Evolutionary conservation across 2,888 invertebrate species (phyloP).

Genomic region (Pyrocoelia pectoralis): DNA sequence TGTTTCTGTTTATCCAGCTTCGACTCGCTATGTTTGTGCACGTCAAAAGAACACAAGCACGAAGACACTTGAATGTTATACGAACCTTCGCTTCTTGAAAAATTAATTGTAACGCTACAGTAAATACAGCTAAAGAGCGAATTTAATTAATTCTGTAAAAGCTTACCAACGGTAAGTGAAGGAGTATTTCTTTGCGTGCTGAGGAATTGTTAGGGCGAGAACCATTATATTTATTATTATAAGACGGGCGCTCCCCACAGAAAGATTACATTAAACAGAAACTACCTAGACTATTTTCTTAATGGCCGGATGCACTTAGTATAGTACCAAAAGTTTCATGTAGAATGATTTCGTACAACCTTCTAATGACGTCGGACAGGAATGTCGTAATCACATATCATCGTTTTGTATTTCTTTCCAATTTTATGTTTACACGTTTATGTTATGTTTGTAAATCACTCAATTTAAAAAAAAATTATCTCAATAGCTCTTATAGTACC

Average conservation of each 20-base stretch:
- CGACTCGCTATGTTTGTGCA: slow-evolving; percentile 44
- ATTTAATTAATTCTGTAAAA: slow-evolving; percentile 23
- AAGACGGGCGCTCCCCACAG: slow-evolving; percentile 24
- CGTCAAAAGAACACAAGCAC: slow-evolving; percentile 51
- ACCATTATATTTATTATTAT: slow-evolving; percentile 25
- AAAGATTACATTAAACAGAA: slow-evolving; percentile 27
- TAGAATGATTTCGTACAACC: neutral
- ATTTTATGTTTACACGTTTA: too few species aligned
- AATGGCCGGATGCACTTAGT: slow-evolving; percentile 36
- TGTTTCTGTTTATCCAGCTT: slow-evolving; percentile 53
- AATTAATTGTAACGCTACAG: slow-evolving; percentile 19
- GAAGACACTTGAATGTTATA: slow-evolving; percentile 45
- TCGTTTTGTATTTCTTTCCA: neutral
- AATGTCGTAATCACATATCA: neutral
- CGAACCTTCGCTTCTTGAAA: slow-evolving; percentile 21
- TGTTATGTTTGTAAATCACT: too few species aligned
- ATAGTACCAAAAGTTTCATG: neutral
- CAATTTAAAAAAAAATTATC: too few species aligned
- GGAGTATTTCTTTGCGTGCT: slow-evolving; percentile 10
- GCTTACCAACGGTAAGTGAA: neutral
- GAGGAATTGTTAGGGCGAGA: slow-evolving; percentile 3
- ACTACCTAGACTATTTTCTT: slow-evolving; percentile 29
- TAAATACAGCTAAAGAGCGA: slow-evolving; percentile 16
- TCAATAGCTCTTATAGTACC: too few species aligned
- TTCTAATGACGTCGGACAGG: neutral